These are phyloP conservation scores for Gastrophysa polygoni DNA, from an alignment of 2,888 invertebrate species.

Conservation along the genomic window DNA sequence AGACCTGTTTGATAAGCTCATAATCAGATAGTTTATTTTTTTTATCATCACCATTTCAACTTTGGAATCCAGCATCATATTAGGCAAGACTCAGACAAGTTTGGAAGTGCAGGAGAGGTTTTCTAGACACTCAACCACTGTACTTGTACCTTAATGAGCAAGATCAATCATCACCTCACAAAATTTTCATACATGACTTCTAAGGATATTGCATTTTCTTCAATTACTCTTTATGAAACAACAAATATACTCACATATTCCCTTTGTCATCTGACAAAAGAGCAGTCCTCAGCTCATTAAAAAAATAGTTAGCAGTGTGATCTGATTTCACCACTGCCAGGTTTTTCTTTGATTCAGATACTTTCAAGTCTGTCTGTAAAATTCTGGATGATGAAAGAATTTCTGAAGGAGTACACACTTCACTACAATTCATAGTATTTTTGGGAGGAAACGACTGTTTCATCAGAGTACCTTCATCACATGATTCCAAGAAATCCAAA, in stretches of 20 bases:
- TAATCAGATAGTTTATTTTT: too few species aligned
- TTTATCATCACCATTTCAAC: too few species aligned
- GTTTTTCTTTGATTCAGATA: not conserved
- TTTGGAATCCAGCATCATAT: too few species aligned
- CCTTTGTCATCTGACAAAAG: conserved; percentile 43
- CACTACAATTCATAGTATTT: not conserved
- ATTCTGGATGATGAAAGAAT: not conserved
- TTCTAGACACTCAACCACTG: too few species aligned
- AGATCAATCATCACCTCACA: too few species aligned
- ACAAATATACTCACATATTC: conserved; percentile 46
- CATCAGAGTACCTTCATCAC: not conserved
- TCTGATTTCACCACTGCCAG: too few species aligned
- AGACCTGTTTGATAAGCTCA: too few species aligned
- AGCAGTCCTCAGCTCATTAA: conserved; percentile 45
- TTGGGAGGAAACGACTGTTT: not conserved
- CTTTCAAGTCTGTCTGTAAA: not conserved
- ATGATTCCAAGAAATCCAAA: not conserved
- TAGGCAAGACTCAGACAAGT: too few species aligned
- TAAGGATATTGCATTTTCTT: too few species aligned
- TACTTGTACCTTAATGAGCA: too few species aligned
- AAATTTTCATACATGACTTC: too few species aligned
- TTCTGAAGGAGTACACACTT: not conserved
- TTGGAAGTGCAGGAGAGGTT: too few species aligned
- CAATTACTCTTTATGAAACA: not conserved
- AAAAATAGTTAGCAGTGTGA: conserved; percentile 36